Conservation (phyloP, 1,140 invertebrate species). For the Drosophila carrolli region DNA sequence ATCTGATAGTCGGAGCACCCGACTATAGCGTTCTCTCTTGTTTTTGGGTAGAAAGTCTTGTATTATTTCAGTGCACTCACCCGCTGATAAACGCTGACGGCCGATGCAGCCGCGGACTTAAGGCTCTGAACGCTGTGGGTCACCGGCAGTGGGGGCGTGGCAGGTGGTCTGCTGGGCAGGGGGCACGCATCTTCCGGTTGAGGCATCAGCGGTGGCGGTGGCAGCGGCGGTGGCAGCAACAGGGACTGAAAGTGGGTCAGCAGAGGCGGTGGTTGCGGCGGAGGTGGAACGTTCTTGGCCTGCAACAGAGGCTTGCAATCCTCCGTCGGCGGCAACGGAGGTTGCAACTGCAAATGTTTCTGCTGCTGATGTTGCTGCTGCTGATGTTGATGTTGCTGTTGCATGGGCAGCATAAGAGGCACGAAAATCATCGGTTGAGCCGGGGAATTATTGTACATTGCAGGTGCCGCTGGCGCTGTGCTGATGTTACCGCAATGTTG, state of each 20-base stretch:
- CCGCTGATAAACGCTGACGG: conserved; percentile 62
- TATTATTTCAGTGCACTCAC: conserved; percentile 39
- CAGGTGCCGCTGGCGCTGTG: conserved; percentile 9
- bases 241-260: conserved; percentile 26
- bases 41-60: too few species aligned
- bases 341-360: conserved; percentile 1
- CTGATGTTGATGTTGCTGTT: conserved; percentile 20
- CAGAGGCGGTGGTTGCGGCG: conserved; percentile 47
- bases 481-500: conserved; percentile 11
- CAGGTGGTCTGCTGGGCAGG: conserved; percentile 16
- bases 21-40: too few species aligned
- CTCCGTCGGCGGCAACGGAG: conserved; percentile 15
- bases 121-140: conserved; percentile 41
- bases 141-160: conserved; percentile 14
- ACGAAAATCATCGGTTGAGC: conserved; percentile 64
- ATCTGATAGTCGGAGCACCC: too few species aligned
- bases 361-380: conserved; percentile 13
- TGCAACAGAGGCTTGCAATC: conserved; percentile 25
- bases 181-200: conserved; percentile 8
- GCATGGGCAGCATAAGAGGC: conserved; percentile 56
- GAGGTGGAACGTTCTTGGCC: conserved; percentile 39
- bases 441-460: conserved; percentile 4
- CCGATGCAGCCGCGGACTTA: conserved; percentile 59
- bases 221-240: conserved; percentile 3
- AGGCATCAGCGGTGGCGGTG: conserved; percentile 1